phyloP scores from a whole-genome alignment of 2,113 vertebrate species.

The Platanista minor region DNA sequence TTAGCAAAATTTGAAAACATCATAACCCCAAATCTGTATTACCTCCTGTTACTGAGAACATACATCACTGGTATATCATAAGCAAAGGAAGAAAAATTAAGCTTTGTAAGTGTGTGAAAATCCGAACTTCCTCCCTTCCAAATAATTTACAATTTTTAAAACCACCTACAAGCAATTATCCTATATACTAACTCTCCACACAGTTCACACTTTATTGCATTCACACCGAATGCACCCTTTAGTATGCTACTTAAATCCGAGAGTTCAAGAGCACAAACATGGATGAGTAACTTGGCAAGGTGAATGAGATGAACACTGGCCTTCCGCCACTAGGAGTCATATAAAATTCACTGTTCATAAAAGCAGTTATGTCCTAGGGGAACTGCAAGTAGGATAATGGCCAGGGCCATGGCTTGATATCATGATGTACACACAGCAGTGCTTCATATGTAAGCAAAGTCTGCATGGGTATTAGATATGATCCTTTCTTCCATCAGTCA shows the following conservation, averaged over 20 bases:
- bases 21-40: background rate
- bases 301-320: conserved; percentile 1
- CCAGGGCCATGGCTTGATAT: background rate
- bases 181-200: background rate
- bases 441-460: background rate
- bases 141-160: background rate
- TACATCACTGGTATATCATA: background rate
- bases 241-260: background rate
- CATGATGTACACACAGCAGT: background rate
- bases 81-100: background rate
- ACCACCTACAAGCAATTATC: background rate
- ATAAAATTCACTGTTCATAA: background rate
- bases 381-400: background rate
- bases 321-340: background rate
- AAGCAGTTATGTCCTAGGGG: background rate
- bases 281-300: background rate
- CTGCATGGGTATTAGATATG: background rate
- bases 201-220: background rate
- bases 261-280: background rate
- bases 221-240: background rate
- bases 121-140: background rate
- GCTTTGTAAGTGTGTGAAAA: background rate
- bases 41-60: background rate
- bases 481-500: background rate
- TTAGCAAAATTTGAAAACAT: background rate